These are phyloP conservation scores for Acholoe squamosa DNA, from an alignment of 2,888 invertebrate species.

Conservation along the genomic window DNA sequence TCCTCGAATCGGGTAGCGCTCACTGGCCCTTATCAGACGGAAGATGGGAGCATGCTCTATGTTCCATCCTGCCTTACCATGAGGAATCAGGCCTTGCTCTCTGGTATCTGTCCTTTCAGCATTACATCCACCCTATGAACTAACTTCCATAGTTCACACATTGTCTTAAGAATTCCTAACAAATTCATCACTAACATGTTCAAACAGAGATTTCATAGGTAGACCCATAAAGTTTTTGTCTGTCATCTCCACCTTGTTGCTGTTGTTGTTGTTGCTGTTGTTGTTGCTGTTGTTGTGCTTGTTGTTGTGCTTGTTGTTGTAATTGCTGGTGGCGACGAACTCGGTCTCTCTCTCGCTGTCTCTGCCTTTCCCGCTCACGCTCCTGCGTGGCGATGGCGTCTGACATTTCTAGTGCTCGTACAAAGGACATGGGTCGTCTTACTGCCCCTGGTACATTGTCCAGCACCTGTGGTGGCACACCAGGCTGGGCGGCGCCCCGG, in stretches of 20 bases:
- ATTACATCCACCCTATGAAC: too few relatives aligned
- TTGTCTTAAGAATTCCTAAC: too few relatives aligned
- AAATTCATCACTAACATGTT: neutral
- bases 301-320: slow-evolving; percentile 13
- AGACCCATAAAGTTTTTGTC: slow-evolving; percentile 65
- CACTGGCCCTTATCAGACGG: too few relatives aligned
- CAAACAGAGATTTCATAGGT: slow-evolving; percentile 69
- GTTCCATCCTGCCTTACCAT: too few relatives aligned
- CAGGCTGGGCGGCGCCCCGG: neutral
- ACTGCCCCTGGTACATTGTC: slow-evolving; percentile 70
- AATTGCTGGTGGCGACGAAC: slow-evolving; percentile 54
- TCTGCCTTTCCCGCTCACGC: slow-evolving; percentile 56
- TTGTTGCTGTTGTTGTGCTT: slow-evolving; percentile 48
- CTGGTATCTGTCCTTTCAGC: too few relatives aligned
- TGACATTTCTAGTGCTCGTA: slow-evolving; percentile 82
- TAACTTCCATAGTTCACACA: too few relatives aligned
- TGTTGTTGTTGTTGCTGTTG: slow-evolving; percentile 28
- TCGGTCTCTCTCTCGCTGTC: slow-evolving; percentile 43
- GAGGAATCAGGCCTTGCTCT: too few relatives aligned
- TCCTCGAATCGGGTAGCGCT: too few relatives aligned
- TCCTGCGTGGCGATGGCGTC: slow-evolving; percentile 75
- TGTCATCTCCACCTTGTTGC: slow-evolving; percentile 57
- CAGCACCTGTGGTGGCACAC: slow-evolving; percentile 2
- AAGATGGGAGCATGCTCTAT: too few relatives aligned
- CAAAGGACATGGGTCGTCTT: slow-evolving; percentile 82